Evolutionary conservation across 37 sponge, comb jelly and placozoan genomes (phyloP).

Genomic region (Chondrosia reniformis): DNA sequence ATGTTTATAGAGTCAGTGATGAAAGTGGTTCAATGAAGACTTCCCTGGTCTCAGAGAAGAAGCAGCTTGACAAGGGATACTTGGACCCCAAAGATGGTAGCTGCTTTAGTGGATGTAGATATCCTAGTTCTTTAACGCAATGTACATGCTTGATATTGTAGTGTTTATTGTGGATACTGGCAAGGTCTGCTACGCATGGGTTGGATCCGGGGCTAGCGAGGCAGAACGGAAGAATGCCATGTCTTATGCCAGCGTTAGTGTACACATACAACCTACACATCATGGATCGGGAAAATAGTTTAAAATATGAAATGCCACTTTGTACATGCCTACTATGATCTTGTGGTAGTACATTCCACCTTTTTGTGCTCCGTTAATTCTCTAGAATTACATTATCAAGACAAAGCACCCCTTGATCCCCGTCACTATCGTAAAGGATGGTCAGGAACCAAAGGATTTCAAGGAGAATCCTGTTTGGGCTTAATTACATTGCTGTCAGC

Average conservation of each 20-base stretch:
- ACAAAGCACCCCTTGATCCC: slow-evolving; percentile 86
- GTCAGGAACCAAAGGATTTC: slow-evolving; percentile 44
- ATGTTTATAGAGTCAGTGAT: slow-evolving; percentile 27
- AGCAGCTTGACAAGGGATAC: not conserved
- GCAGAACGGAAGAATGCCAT: slow-evolving; percentile 60
- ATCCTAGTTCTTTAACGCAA: not conserved
- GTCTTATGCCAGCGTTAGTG: slow-evolving; percentile 46
- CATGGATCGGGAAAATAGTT: too few relatives aligned
- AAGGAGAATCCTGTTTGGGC: too few relatives aligned
- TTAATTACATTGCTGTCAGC: too few relatives aligned
- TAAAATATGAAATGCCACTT: too few relatives aligned
- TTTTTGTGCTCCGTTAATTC: too few relatives aligned
- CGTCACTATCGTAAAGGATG: slow-evolving; percentile 64
- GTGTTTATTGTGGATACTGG: slow-evolving; percentile 53
- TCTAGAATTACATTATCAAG: slow-evolving; percentile 74
- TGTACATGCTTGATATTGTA: not conserved
- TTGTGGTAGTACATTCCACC: too few relatives aligned
- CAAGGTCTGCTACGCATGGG: slow-evolving; percentile 28
- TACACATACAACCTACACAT: too few relatives aligned
- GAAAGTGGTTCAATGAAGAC: slow-evolving; percentile 26
- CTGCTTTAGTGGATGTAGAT: too few relatives aligned
- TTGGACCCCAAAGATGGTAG: slow-evolving; percentile 26
- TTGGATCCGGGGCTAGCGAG: slow-evolving; percentile 43
- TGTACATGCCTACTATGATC: too few relatives aligned
- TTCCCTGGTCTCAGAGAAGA: slow-evolving; percentile 3